A percentile compares a stretch with the other conserved stretches of the same genome.
Conservation (phyloP, 2,113 vertebrate genomes). For the Grammatotria lemairii region DNA sequence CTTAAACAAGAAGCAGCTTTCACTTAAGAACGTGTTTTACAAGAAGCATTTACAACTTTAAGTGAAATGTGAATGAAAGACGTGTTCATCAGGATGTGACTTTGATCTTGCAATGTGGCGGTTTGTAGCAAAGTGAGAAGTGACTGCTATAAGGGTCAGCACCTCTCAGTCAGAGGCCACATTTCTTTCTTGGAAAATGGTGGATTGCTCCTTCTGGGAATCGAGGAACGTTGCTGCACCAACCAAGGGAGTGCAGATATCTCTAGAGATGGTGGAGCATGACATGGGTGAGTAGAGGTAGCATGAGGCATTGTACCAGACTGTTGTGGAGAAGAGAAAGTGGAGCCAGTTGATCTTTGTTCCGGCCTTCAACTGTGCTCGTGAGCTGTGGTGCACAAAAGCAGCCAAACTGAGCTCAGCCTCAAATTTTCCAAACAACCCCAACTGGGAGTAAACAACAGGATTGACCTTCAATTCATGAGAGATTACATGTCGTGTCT, state of each 20-base stretch:
- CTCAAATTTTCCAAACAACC: not conserved
- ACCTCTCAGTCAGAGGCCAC: not conserved
- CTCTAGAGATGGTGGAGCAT: not conserved
- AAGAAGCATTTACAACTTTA: not conserved
- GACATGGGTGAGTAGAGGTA: not conserved
- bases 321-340: not conserved
- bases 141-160: not conserved
- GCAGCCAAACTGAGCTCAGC: not conserved
- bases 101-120: not conserved
- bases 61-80: not conserved
- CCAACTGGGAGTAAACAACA: not conserved
- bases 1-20: not conserved
- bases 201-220: not conserved
- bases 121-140: not conserved
- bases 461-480: not conserved
- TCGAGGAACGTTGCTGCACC: not conserved
- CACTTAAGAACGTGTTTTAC: not conserved
- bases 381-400: not conserved
- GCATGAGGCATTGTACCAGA: fast-evolving
- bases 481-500: not conserved
- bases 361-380: not conserved
- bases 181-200: not conserved
- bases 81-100: not conserved
- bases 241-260: not conserved
- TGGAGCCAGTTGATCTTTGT: not conserved